These are phyloP conservation scores for Leptinotarsa juncta DNA, from an alignment of 2,888 invertebrate species.

Conservation along the genomic window DNA sequence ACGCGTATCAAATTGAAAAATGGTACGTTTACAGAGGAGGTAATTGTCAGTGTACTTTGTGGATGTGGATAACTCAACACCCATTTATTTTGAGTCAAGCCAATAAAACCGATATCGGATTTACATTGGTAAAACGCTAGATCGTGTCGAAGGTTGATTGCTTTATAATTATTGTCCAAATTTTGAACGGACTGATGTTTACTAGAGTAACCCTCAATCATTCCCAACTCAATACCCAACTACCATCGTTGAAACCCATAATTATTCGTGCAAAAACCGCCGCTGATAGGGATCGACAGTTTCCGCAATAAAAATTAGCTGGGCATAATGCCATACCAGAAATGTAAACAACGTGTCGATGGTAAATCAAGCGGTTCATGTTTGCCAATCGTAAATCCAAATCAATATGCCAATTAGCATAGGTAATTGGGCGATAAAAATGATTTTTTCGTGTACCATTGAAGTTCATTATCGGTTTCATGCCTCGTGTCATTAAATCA, in stretches of 20 bases:
- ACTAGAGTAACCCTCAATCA: too few species aligned
- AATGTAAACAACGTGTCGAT: slow-evolving; percentile 33
- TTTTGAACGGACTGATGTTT: too few species aligned
- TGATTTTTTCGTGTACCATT: slow-evolving; percentile 40
- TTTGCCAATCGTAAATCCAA: slow-evolving; percentile 38
- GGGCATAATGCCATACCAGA: slow-evolving; percentile 15
- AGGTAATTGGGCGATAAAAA: slow-evolving; percentile 39
- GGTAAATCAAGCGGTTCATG: slow-evolving; percentile 34
- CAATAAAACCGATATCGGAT: too few species aligned
- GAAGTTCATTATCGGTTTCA: slow-evolving; percentile 39
- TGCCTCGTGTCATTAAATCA: slow-evolving; percentile 42
- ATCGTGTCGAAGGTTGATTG: too few species aligned
- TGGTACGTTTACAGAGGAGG: too few species aligned
- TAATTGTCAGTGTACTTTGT: too few species aligned
- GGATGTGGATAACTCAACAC: too few species aligned
- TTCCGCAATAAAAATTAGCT: slow-evolving; percentile 21
- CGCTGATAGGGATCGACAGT: background rate
- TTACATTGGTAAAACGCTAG: too few species aligned
- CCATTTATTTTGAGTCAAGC: too few species aligned
- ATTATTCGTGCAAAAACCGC: background rate
- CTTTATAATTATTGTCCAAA: too few species aligned
- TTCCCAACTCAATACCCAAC: background rate
- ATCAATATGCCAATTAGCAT: slow-evolving; percentile 40
- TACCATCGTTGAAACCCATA: background rate
- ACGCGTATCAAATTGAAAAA: too few species aligned